Conservation (phyloP, 2,113 vertebrate genomes). For the Anarrhichthys ocellatus region DNA sequence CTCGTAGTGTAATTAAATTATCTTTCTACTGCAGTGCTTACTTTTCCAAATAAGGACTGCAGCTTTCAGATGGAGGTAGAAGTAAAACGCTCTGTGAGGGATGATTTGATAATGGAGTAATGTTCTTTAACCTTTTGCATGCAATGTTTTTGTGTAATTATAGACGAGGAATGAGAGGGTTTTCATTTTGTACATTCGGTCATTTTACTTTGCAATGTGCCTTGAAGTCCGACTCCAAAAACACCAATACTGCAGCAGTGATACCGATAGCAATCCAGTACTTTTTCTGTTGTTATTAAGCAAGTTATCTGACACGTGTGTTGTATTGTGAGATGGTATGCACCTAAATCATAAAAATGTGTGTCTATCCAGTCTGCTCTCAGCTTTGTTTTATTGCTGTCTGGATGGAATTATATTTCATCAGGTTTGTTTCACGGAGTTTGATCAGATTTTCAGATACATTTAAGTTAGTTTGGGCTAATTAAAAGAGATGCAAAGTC, state of each 20-base stretch:
- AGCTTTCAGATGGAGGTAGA: not conserved
- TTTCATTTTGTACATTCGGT: not conserved
- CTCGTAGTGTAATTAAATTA: not conserved
- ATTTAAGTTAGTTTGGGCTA: not conserved
- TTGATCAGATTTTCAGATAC: too few species aligned
- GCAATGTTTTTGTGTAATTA: conserved; percentile 33
- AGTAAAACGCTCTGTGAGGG: not conserved
- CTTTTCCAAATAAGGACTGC: conserved; percentile 32
- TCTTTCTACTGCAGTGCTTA: not conserved
- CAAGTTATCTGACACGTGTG: not conserved
- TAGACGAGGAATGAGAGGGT: not conserved
- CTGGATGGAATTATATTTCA: not conserved
- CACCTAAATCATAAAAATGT: not conserved
- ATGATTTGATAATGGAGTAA: not conserved
- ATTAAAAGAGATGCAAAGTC: not conserved
- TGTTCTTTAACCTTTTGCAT: not conserved
- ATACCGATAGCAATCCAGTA: not conserved
- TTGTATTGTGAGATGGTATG: not conserved
- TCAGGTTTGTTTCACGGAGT: not conserved
- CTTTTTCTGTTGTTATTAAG: not conserved
- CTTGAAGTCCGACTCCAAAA: not conserved
- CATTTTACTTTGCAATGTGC: not conserved
- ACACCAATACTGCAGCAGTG: not conserved
- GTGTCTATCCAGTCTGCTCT: not conserved
- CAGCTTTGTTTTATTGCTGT: not conserved